phyloP scores from a whole-genome alignment of 2,113 vertebrate species.

The Nyctibius bracteatus region DNA sequence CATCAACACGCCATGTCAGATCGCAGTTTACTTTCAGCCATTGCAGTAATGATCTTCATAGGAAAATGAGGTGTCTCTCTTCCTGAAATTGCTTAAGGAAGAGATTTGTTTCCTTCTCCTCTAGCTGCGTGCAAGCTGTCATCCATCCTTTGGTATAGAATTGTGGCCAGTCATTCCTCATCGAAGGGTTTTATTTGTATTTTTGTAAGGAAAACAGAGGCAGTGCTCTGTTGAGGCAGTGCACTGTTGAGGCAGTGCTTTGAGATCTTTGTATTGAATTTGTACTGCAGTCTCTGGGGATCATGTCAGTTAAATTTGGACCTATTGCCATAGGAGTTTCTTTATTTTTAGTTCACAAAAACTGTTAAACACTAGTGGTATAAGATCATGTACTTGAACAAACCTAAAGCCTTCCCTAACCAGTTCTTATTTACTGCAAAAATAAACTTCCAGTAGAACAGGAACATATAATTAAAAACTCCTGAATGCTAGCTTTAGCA shows the following conservation, averaged over 20 bases:
- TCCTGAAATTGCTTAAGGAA: neutral
- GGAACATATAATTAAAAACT: neutral
- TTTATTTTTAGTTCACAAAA: neutral
- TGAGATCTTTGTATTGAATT: neutral
- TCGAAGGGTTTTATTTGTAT: neutral
- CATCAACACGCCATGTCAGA: neutral
- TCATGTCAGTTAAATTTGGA: neutral
- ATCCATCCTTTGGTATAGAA: neutral
- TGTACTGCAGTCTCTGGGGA: neutral
- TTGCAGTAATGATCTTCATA: conserved; percentile 32
- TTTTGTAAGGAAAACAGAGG: neutral
- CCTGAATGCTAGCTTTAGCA: neutral
- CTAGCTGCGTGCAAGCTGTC: neutral
- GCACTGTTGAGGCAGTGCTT: neutral
- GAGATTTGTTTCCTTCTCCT: neutral
- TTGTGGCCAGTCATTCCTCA: neutral
- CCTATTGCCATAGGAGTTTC: neutral
- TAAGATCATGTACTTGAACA: neutral
- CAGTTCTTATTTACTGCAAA: neutral
- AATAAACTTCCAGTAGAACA: neutral
- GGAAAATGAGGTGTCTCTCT: neutral
- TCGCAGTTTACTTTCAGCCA: neutral
- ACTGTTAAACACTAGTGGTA: neutral
- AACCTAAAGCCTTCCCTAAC: neutral
- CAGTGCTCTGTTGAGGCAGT: too few relatives aligned